Evolutionary conservation across 2,888 invertebrate genomes (phyloP).

Genomic region (Ophion ventricosus): DNA sequence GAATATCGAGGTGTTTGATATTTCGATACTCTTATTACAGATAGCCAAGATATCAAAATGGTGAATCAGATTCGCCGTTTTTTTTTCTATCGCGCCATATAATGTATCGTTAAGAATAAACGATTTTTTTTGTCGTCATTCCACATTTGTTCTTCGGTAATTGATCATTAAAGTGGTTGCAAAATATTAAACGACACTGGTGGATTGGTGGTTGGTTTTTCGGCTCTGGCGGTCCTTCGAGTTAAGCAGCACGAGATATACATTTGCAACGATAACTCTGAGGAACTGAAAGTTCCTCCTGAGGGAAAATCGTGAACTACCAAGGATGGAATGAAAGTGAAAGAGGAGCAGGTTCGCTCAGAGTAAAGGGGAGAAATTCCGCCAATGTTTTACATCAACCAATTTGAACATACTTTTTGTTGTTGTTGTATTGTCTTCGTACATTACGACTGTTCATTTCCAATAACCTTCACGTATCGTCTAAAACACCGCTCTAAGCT

Average conservation of each 20-base stretch:
- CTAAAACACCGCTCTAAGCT: constrained; percentile 24
- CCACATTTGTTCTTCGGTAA: constrained; percentile 25
- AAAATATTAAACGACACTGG: too few relatives aligned
- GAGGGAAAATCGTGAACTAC: too few relatives aligned
- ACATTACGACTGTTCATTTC: constrained; percentile 53
- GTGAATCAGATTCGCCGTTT: constrained; percentile 51
- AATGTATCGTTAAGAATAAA: constrained; percentile 59
- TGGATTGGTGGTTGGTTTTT: too few relatives aligned
- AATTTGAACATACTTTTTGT: constrained; percentile 28
- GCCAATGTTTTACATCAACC: too few relatives aligned
- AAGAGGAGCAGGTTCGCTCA: background rate
- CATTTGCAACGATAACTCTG: too few relatives aligned
- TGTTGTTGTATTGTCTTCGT: constrained; percentile 60
- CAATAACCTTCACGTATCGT: constrained; percentile 23
- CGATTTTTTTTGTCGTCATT: constrained; percentile 43
- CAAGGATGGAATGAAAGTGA: background rate
- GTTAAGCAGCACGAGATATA: too few relatives aligned
- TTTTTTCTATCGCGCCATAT: constrained; percentile 55
- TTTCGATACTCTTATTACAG: constrained; percentile 28
- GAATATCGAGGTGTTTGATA: background rate
- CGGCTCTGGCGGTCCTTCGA: too few relatives aligned
- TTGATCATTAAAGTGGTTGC: background rate
- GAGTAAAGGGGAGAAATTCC: background rate
- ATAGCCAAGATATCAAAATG: constrained; percentile 30
- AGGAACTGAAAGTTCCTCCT: too few relatives aligned